phyloP scores from a whole-genome alignment of 2,888 invertebrate species.

The Deilephila elpenor region DNA sequence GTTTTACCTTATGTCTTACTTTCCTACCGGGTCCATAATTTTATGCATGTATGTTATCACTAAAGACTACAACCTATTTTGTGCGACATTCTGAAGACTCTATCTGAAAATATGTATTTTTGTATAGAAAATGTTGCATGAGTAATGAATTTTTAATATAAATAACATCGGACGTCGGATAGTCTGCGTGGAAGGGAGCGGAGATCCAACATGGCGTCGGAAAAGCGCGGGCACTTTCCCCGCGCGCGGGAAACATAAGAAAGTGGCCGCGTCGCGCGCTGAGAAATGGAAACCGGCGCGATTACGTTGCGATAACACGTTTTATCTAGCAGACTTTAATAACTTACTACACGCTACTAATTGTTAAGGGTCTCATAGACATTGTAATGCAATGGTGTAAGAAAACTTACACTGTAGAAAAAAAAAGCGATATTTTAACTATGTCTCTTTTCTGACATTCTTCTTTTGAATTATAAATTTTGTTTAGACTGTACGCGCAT shows the following conservation, averaged over 20 bases:
- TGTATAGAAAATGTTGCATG: background rate
- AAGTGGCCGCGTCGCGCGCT: slow-evolving; percentile 67
- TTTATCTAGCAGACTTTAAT: slow-evolving; percentile 62
- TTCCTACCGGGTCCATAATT: too few relatives aligned
- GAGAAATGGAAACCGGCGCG: slow-evolving; percentile 77
- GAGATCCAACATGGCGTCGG: slow-evolving; percentile 77
- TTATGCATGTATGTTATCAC: too few relatives aligned
- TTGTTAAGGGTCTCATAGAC: slow-evolving; percentile 20
- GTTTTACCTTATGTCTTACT: too few relatives aligned
- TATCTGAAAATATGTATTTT: too few relatives aligned
- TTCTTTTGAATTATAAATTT: too few relatives aligned
- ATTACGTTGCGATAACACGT: slow-evolving; percentile 30
- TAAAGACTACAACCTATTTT: too few relatives aligned
- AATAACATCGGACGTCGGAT: background rate
- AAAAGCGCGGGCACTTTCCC: slow-evolving; percentile 83
- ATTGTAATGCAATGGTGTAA: too few relatives aligned
- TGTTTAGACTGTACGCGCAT: too few relatives aligned
- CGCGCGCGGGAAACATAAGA: slow-evolving; percentile 81
- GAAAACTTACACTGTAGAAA: too few relatives aligned
- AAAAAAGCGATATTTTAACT: too few relatives aligned
- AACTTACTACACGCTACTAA: slow-evolving; percentile 44
- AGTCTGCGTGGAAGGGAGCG: slow-evolving; percentile 43
- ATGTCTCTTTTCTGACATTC: too few relatives aligned
- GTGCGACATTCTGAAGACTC: too few relatives aligned
- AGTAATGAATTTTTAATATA: background rate